A percentile compares a stretch with the other conserved stretches of the same genome.
These are phyloP conservation scores for Druceiella hillmani DNA, from an alignment of 2,888 invertebrate species.

Conservation along the genomic window DNA sequence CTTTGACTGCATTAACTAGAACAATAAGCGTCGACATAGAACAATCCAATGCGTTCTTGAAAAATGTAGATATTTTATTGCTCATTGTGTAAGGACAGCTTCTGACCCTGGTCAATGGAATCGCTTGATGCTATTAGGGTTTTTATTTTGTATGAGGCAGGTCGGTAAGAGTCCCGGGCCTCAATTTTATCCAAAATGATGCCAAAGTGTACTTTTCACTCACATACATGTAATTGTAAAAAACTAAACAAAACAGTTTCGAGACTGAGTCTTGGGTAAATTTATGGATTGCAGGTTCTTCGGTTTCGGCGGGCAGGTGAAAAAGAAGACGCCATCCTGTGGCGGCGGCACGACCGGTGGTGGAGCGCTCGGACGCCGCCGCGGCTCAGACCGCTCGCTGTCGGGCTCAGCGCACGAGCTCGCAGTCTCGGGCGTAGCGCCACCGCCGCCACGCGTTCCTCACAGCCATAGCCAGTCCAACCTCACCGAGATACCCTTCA, in stretches of 20 bases:
- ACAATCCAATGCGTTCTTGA: no score
- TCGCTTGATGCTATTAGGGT: no score
- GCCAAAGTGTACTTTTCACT: no score
- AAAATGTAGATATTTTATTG: no score
- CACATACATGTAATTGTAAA: neutral
- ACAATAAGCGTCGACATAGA: no score
- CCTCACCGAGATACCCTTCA: conserved; percentile 78
- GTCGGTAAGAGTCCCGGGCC: no score
- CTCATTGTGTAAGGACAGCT: no score
- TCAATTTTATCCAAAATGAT: no score
- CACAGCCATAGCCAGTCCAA: conserved; percentile 91
- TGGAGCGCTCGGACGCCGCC: conserved; percentile 52
- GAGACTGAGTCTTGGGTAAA: no score
- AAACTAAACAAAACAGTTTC: neutral
- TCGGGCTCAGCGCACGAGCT: conserved; percentile 81
- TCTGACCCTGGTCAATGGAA: no score
- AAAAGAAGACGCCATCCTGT: conserved; percentile 59
- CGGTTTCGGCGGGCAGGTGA: conserved; percentile 81
- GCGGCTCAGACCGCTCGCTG: conserved; percentile 80
- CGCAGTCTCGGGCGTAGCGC: conserved; percentile 62
- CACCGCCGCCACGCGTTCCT: conserved; percentile 56
- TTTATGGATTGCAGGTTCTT: conserved; percentile 62
- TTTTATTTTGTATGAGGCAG: no score
- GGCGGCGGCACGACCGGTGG: conserved; percentile 32
- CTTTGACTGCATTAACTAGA: no score